Percentiles rank a stretch among this genome's conserved stretches.
Evolutionary conservation across 2,888 invertebrate species (phyloP).

Genomic region (Cheilosia soror): DNA sequence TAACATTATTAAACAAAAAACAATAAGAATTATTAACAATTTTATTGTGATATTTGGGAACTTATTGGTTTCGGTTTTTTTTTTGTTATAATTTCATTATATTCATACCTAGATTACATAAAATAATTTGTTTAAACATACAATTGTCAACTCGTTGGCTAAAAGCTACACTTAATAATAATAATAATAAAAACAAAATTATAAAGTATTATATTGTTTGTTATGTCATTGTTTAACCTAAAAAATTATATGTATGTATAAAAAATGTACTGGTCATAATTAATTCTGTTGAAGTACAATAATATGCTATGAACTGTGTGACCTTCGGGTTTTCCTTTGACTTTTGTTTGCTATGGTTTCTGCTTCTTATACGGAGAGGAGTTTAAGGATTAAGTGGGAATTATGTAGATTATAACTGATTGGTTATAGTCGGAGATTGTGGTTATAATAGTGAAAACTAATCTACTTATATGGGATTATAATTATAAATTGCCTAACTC

Average conservation of each 20-base stretch:
- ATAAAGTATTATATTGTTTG: neutral
- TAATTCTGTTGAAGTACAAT: slow-evolving; percentile 41
- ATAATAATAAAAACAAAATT: slow-evolving; percentile 17
- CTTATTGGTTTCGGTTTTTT: slow-evolving; percentile 70
- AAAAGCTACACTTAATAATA: slow-evolving; percentile 46
- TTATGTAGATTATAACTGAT: slow-evolving; percentile 30
- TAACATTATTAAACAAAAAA: slow-evolving; percentile 44
- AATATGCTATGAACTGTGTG: slow-evolving; percentile 58
- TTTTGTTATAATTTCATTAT: slow-evolving; percentile 58
- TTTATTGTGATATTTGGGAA: slow-evolving; percentile 74
- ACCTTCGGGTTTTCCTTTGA: slow-evolving; percentile 56
- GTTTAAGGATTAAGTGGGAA: neutral
- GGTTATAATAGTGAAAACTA: slow-evolving; percentile 41
- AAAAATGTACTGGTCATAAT: slow-evolving; percentile 62
- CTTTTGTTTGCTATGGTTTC: neutral
- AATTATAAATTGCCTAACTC: slow-evolving; percentile 64
- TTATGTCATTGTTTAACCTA: slow-evolving; percentile 49
- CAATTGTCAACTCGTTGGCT: slow-evolving; percentile 48
- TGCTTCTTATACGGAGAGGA: slow-evolving; percentile 23
- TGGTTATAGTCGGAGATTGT: slow-evolving; percentile 53
- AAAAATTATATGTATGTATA: slow-evolving; percentile 26
- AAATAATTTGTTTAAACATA: slow-evolving; percentile 42
- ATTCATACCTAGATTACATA: slow-evolving; percentile 56
- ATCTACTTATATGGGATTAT: slow-evolving; percentile 17
- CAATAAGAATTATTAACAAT: slow-evolving; percentile 63